These are phyloP conservation scores for Cephus pygmeus DNA, from an alignment of 2,888 invertebrate species.

Conservation along the genomic window DNA sequence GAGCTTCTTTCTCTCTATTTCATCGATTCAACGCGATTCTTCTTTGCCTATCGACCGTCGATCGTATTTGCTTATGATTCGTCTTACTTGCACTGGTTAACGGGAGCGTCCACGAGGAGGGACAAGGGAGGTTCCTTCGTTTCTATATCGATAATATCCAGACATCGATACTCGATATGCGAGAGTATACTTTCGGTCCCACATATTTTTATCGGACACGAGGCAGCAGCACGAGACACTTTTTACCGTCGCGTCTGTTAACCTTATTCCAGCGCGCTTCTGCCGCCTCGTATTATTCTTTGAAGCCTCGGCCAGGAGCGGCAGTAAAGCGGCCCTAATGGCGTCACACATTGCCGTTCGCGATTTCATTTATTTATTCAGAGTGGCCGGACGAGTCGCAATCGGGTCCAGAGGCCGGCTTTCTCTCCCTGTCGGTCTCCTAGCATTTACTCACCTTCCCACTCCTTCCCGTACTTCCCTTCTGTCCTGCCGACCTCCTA, in stretches of 20 bases:
- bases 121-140: too few relatives aligned
- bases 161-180: too few relatives aligned
- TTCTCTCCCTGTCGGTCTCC: constrained; percentile 18
- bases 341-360: constrained; percentile 54
- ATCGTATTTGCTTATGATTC: too few relatives aligned
- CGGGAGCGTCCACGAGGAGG: too few relatives aligned
- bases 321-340: constrained; percentile 57
- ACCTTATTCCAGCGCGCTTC: neutral
- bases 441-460: constrained; percentile 27
- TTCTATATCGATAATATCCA: too few relatives aligned
- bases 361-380: constrained; percentile 62
- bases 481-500: constrained; percentile 26
- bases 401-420: neutral
- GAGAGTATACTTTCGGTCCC: too few relatives aligned
- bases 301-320: constrained; percentile 26
- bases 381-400: constrained; percentile 11
- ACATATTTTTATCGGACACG: too few relatives aligned
- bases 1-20: neutral
- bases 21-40: too few relatives aligned
- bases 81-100: too few relatives aligned
- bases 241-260: too few relatives aligned
- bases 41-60: too few relatives aligned
- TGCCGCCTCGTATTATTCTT: constrained; percentile 29
- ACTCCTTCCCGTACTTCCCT: constrained; percentile 31
- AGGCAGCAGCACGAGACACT: too few relatives aligned